Base-by-base conservation (phyloP, 2,888 invertebrate species). In the Taphrorychus bicolor region DNA sequence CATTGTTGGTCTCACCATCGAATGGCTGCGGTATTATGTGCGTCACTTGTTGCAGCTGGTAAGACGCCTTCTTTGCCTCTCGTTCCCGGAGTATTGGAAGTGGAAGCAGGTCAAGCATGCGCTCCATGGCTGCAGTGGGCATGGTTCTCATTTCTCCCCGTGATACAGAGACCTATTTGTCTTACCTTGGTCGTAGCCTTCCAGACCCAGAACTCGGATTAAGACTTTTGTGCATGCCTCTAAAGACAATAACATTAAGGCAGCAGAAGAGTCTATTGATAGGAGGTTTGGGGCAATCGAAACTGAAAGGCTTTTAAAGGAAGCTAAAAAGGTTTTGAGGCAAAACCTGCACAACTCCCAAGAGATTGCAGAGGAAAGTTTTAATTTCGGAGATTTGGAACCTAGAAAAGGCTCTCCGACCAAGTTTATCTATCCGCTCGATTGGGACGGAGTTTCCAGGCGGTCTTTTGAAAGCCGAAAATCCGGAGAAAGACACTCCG, bases 91-190 rank as follows among this genome's bases (percentile, higher is more conserved):
- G n/a, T n/a, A n/a, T n/a, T n/a, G n/a, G n/a, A n/a, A n/a, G n/a
- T n/a, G n/a, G n/a, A n/a, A n/a, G n/a, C 2, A 19, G 5, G 70
- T 16, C 22, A 23, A 17, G 49, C 3, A 16, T 5, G 3, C 72
- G 73, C 23, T 73, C 69, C n/a, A 74, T 74, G 86, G 86, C 73
- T 86, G 87, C 0, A 89, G 89, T 73, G 90, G 90, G 78, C 90
- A 89, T 76, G 66, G 75, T 16, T 74, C 73, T 1, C 83, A 84
- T 54, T 19, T 53, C 7, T 18, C 61, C 4, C 82, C 85, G 82
- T n/a, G n/a, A n/a, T n/a, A n/a, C n/a, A n/a, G n/a, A n/a, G n/a
- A n/a, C n/a, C n/a, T n/a, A n/a, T n/a, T n/a, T n/a, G n/a, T n/a
- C n/a, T n/a, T n/a, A n/a, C n/a, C n/a, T n/a, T 24, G 85, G 83